These are phyloP conservation scores for Huso huso DNA, from an alignment of 2,797 vertebrate genomes.

Conservation along the genomic window DNA sequence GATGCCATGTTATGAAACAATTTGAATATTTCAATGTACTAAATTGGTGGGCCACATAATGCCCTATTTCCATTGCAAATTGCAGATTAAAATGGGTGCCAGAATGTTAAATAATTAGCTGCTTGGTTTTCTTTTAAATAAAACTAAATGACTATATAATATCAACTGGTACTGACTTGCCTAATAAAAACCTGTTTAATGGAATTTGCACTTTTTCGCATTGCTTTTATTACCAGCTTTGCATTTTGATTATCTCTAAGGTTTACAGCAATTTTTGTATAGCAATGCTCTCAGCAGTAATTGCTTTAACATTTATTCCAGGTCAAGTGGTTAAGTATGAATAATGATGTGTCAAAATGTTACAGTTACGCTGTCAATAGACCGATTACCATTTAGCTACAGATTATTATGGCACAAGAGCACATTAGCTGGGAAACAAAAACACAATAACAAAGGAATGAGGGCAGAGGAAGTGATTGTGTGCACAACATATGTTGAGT, in stretches of 20 bases:
- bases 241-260: conserved; percentile 73
- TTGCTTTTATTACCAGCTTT: conserved; percentile 67
- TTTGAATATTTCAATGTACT: conserved; percentile 71
- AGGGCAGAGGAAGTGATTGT: conserved; percentile 51
- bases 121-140: conserved; percentile 76
- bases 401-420: conserved; percentile 73
- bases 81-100: conserved; percentile 62
- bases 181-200: conserved; percentile 75
- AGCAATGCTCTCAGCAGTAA: conserved; percentile 75
- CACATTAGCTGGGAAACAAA: conserved; percentile 66
- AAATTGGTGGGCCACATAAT: conserved; percentile 68
- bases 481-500: conserved; percentile 39
- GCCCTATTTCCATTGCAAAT: conserved; percentile 65
- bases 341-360: conserved; percentile 83
- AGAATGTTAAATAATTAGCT: conserved; percentile 72
- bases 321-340: conserved; percentile 87
- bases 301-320: conserved; percentile 83
- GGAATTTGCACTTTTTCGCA: conserved; percentile 73
- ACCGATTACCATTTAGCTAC: conserved; percentile 79
- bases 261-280: conserved; percentile 70
- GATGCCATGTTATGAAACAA: conserved; percentile 53
- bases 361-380: conserved; percentile 77
- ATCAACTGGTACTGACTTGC: conserved; percentile 69
- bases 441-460: conserved; percentile 63
- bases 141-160: conserved; percentile 70